phyloP scores from a whole-genome alignment of 1,140 invertebrate genomes.

The Trichomalopsis sarcophagae region DNA sequence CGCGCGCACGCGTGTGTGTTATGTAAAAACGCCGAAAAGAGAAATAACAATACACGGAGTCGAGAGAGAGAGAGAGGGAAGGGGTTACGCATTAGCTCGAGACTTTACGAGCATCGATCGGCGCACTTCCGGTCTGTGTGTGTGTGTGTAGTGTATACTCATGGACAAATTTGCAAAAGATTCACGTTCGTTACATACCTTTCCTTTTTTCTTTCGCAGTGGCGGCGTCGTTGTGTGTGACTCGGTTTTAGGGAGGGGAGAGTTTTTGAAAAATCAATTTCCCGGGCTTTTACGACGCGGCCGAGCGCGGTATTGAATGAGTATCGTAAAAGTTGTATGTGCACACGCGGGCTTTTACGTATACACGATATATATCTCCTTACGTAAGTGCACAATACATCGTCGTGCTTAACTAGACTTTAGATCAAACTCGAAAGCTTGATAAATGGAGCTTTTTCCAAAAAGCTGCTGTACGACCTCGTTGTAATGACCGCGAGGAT shows the following conservation, averaged over 20 bases:
- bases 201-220: neutral
- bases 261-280: constrained; percentile 44
- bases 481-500: neutral
- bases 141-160: neutral
- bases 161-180: constrained; percentile 45
- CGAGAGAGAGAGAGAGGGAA: neutral
- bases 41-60: constrained; percentile 12
- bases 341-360: neutral
- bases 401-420: too few relatives aligned
- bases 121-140: constrained; percentile 1
- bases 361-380: too few relatives aligned
- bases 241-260: neutral
- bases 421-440: too few relatives aligned
- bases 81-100: constrained; percentile 33
- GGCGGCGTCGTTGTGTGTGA: neutral
- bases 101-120: constrained; percentile 58
- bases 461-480: too few relatives aligned
- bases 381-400: too few relatives aligned
- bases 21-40: constrained; percentile 42
- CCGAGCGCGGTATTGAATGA: neutral
- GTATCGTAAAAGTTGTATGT: neutral
- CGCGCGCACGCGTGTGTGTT: constrained; percentile 6
- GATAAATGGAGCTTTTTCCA: too few relatives aligned
- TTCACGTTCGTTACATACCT: constrained; percentile 50
- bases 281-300: neutral